Conservation (phyloP, 2,113 vertebrate species). For the Apus apus region DNA sequence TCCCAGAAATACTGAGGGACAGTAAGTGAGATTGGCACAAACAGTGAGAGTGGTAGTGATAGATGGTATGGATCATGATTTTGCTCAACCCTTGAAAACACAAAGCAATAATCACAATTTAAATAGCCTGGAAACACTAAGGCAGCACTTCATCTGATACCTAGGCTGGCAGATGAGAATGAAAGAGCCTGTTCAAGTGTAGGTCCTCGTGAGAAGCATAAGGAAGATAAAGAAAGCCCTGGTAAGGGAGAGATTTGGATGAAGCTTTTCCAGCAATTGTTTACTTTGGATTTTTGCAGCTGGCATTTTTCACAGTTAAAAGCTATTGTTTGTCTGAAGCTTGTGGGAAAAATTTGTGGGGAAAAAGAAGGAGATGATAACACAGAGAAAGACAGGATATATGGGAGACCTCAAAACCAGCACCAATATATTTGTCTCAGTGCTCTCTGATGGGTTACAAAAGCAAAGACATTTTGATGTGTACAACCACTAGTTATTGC, state of each 20-base stretch:
- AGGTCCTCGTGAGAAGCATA: neutral
- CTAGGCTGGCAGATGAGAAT: neutral
- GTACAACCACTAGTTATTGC: neutral
- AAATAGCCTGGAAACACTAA: conserved; percentile 13
- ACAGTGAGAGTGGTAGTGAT: neutral
- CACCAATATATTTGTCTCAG: neutral
- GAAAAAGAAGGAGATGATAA: neutral
- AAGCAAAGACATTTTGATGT: conserved; percentile 10
- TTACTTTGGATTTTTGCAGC: conserved; percentile 50
- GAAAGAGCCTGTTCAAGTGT: conserved; percentile 25
- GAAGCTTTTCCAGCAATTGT: conserved; percentile 46
- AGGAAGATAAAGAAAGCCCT: conserved; percentile 30
- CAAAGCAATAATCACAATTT: conserved; percentile 6
- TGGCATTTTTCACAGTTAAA: conserved; percentile 45
- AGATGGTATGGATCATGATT: neutral
- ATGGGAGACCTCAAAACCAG: neutral
- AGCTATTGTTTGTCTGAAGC: conserved; percentile 6
- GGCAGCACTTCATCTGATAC: conserved; percentile 13
- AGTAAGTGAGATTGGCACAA: neutral
- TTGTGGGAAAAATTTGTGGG: conserved; percentile 7
- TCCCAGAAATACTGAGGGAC: neutral
- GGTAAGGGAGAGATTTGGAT: conserved; percentile 28
- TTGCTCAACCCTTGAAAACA: neutral
- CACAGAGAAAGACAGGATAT: neutral
- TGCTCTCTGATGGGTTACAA: neutral